A percentile compares a stretch with the other conserved stretches of the same genome.
Evolutionary conservation across 2,113 vertebrate genomes (phyloP).

Genomic region (Python bivittatus): DNA sequence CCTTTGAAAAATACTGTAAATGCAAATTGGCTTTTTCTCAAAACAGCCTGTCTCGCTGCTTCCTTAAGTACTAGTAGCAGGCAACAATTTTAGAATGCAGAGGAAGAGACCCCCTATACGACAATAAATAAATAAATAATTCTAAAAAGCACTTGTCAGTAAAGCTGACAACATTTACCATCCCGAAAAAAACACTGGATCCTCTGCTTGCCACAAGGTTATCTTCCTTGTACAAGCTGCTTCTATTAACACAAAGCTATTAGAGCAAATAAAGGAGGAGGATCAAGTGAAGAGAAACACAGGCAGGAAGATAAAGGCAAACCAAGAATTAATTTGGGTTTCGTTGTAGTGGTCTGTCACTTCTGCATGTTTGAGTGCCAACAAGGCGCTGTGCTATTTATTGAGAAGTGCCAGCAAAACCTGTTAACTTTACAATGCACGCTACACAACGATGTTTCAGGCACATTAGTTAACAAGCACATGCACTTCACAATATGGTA

Average conservation of each 20-base stretch:
- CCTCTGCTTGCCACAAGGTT: neutral
- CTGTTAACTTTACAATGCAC: conserved; percentile 9
- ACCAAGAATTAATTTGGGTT: neutral
- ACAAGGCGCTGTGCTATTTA: neutral
- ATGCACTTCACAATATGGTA: neutral
- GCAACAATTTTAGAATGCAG: neutral
- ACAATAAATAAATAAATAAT: conserved; percentile 2
- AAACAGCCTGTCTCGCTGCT: neutral
- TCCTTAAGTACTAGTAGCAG: neutral
- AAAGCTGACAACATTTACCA: neutral
- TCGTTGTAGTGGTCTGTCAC: conserved; percentile 10
- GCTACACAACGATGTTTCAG: conserved; percentile 17
- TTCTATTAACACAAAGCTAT: neutral
- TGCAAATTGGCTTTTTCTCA: neutral
- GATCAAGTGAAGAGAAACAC: neutral
- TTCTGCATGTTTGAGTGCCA: neutral
- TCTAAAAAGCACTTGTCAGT: neutral
- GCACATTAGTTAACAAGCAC: conserved; percentile 34
- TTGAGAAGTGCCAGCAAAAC: conserved; percentile 13
- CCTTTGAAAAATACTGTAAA: neutral
- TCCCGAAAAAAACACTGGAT: neutral
- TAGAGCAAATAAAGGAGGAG: conserved; percentile 30
- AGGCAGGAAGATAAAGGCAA: conserved; percentile 15
- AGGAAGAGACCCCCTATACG: no score
- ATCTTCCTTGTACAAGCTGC: conserved; percentile 4